Base-by-base conservation (phyloP, 2,113 vertebrate species). In the Actenoides hombroni region DNA sequence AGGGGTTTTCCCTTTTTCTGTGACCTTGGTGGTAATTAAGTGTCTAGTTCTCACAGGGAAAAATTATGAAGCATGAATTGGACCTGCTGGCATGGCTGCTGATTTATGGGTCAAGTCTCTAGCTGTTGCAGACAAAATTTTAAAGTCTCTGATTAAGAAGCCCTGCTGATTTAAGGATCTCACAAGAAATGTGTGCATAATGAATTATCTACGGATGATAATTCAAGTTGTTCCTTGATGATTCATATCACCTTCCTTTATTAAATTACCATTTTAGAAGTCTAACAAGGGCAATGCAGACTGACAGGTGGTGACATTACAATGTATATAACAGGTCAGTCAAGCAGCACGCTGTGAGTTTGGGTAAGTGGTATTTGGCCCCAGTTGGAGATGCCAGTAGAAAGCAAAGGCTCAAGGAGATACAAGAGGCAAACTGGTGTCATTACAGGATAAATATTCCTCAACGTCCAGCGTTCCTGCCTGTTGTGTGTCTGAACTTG, bases 51-150 rank as follows among this genome's bases (percentile, higher is more conserved):
- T 97, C 91, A 78, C 63, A 79, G 91, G 86, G 57, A 48, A 91
- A 97, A 97, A 97, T 92, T 86, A 78, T 80, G 94, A 95, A 94
- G 86, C 54, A n/a, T 97, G 96, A 95, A 94, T 94, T 20, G 77
- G 92, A 91, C 92, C 88, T 95, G 94, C 94, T 97, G 97, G 92
- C 82, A 92, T 97, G 56, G 93, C 94, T 88, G 90, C 80, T 98
- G 96, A 98, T 98, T 98, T 98, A 97, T 97, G 96, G 96, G 96
- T 97, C 97, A 97, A 97, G 91, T 94, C 97, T 97, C 92, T 95
- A 92, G 92, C 96, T 98, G 97, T 97, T 97, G 93, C 83, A 96
- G 95, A 81, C 90, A 91, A 97, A 97, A 97, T 93, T 96, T 95
- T 94, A 83, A 98, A 97, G 94, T 97, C 93, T 97, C 92, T 98